Evolutionary conservation across 1,140 invertebrate species (phyloP), one percentile per base, ranked within the genome.

Genomic region (Homarus americanus): DNA sequence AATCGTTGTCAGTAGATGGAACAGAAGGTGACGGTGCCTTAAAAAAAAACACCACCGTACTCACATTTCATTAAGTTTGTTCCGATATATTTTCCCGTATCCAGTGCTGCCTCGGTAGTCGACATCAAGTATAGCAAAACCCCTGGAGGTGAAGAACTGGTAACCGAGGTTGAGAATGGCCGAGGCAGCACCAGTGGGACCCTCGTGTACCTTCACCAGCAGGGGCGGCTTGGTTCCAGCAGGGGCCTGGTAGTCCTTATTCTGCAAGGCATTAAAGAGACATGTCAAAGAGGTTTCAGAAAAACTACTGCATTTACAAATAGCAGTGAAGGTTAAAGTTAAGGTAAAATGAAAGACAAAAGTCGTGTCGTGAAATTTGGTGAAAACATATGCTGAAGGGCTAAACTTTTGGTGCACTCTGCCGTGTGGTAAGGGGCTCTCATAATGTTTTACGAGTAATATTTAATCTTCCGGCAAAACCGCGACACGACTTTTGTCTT

Each of bases 121-220:
- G 1, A 90, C 80, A 73, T 90, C 87, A 32, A 90, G 82, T 32
- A 90, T 38, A 28, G 87, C 87, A 20, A 75, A 90, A 32, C 87
- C 87, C 53, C 87, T 41, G 24, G 87, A 90, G 44, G 87, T 90
- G 82, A 90, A 90, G 49, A 84, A 90, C 82, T 90, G 87, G 87
- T 83, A 75, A 2, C 12, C 12, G 0, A 63, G 49, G 80, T 75
- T 90, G 80, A 78, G 72, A 34, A 63, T 28, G n/a, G 34, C 41
- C 28, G 87, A 75, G 82, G 87, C 87, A 0, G 87, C 87, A n/a
- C 24, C 24, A 0, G 87, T 90, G 9, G 87, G 87, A 5, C 87
- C 87, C 24, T 73, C 69, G 63, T 90, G 87, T 12, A 73, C 87
- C 44, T 82, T 90, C 44, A 90, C 87, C 40, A 90, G 53, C 49